Evolutionary conservation across 2,888 invertebrate species (phyloP), one percentile per base, ranked within the genome.

Genomic region (Sicus ferrugineus): DNA sequence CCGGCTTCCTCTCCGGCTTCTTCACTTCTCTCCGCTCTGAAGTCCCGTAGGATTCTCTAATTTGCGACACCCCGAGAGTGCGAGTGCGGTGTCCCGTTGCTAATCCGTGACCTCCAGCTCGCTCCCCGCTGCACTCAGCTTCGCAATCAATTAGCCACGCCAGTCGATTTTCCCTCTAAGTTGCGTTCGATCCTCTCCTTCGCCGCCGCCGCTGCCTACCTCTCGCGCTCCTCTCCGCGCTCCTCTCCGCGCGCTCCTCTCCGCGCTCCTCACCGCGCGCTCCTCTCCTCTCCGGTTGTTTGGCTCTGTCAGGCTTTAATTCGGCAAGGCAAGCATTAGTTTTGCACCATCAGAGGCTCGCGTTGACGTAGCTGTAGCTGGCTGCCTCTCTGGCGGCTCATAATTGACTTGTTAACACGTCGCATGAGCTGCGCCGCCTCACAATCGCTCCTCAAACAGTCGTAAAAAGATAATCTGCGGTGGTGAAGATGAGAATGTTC

Each of bases 21-120:
- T 50, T 5, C 23, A n/a, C 50, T 46, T 1, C 46, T 9, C 1
- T 42, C 5, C 14, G 16, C 11, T 34, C 34, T 9, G 34, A 34
- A 34, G 28, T 54, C 7, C 28, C 26, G 11, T 28, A 5, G 42
- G 2, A 31, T 31, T 79, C 79, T 78, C 80, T 81, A 82, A 81
- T 82, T 81, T 81, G 81, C 79, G 80, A 82, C 81, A 82, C 82
- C 81, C 80, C 74, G 67, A 71, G 73, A 74, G n/a, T n/a, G n/a
- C 66, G 70, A 34, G 50, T 26, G 59, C 65, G 68, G 59, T 58
- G 31, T 69, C 64, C 63, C 56, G 67, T 56, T 14, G 46, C 19
- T 58, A 56, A 67, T 67, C 59, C 48, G 28, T 34, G 30, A 14
- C 19, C 46, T 48, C 54, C 42, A 4, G 21, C 38, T 52, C 26